Conservation (phyloP, 2,113 vertebrate species). For the Phyllopteryx taeniolatus region DNA sequence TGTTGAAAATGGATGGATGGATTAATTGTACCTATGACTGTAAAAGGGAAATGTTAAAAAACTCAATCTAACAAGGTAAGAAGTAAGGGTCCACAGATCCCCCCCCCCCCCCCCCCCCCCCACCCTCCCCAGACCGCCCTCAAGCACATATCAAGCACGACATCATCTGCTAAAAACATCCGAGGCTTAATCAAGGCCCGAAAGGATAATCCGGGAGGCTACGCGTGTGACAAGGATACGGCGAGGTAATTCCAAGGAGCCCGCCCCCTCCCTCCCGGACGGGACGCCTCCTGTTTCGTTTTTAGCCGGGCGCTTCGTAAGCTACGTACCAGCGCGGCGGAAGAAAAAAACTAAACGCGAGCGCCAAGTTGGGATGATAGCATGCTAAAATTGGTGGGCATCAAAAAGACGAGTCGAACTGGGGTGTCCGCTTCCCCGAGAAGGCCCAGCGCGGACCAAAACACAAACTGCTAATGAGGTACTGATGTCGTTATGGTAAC, state of each 20-base stretch:
- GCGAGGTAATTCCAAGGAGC: constrained; percentile 61
- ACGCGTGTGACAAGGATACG: constrained; percentile 24
- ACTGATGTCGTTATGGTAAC: too few species aligned
- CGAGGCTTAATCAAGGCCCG: constrained; percentile 64
- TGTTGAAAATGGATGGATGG: too few species aligned
- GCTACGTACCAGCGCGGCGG: constrained; percentile 48
- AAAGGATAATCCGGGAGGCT: constrained; percentile 57
- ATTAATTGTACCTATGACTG: neutral
- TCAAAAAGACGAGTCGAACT: constrained; percentile 44
- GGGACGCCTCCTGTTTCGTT: constrained; percentile 62
- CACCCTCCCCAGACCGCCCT: neutral
- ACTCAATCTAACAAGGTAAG: neutral
- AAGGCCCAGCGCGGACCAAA: too few species aligned
- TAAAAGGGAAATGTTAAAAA: neutral
- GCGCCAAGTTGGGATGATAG: constrained; percentile 70
- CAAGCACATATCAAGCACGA: constrained; percentile 17
- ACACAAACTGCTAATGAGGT: too few species aligned
- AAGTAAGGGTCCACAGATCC: neutral
- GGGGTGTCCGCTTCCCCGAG: too few species aligned
- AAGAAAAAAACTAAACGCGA: constrained; percentile 51
- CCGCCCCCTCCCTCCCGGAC: constrained; percentile 55
- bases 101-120: neutral
- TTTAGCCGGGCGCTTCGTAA: constrained; percentile 49
- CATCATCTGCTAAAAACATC: constrained; percentile 65
- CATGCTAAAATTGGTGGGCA: constrained; percentile 71